Conservation (phyloP, 23 tunicate species). For the Trididemnum nubilum region DNA sequence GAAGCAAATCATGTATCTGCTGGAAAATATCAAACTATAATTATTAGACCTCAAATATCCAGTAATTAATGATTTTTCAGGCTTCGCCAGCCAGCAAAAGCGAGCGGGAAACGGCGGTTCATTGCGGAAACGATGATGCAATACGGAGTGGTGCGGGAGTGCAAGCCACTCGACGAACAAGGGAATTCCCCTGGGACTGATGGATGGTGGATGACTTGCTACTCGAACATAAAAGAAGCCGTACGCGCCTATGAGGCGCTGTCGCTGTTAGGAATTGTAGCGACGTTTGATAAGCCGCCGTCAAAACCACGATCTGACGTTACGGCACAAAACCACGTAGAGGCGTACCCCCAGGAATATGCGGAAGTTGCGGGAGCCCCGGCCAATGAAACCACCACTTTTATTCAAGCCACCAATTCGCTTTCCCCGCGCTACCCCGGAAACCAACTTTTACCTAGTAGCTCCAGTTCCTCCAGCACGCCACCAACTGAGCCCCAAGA, state of each 20-base stretch:
- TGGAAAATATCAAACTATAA: too few relatives aligned
- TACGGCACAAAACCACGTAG: background rate
- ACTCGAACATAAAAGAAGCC: conserved; percentile 47
- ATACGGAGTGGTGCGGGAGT: conserved; percentile 59
- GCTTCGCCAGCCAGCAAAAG: too few relatives aligned
- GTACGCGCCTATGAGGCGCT: conserved; percentile 45
- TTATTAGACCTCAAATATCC: too few relatives aligned
- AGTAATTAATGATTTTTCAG: too few relatives aligned
- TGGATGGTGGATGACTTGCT: conserved; percentile 36
- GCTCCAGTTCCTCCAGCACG: background rate
- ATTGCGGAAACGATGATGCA: conserved; percentile 53
- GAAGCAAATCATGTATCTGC: too few relatives aligned
- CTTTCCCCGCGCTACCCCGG: background rate
- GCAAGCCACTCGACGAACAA: background rate
- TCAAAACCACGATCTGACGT: background rate
- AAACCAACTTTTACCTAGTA: background rate
- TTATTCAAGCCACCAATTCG: too few relatives aligned
- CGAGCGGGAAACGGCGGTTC: too few relatives aligned
- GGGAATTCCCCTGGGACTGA: background rate
- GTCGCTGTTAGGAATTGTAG: conserved; percentile 31
- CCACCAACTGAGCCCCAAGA: background rate
- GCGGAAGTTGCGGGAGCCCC: background rate
- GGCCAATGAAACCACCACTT: background rate
- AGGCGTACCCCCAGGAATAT: background rate
- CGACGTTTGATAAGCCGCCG: conserved; percentile 3